Evolutionary conservation across 53 echinoderm and acorn worm genomes (phyloP).

Genomic region (Holothuria leucospilota): DNA sequence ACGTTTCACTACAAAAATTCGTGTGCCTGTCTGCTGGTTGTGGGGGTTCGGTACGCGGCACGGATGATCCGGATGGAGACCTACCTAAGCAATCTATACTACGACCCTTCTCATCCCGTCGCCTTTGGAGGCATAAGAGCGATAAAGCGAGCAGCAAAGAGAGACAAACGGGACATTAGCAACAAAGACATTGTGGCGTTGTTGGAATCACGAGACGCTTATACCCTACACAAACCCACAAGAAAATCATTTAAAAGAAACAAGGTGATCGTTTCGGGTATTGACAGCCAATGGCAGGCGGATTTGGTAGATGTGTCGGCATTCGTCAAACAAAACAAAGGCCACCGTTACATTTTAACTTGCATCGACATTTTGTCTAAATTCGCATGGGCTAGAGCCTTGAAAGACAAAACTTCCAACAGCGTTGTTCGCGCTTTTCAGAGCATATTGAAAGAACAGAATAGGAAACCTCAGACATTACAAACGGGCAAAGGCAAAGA

Average conservation of each 20-base stretch:
- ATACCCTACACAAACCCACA: too few species aligned
- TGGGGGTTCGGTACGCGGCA: too few species aligned
- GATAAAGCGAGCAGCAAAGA: too few species aligned
- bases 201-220: too few species aligned
- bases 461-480: neutral
- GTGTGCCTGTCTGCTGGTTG: neutral
- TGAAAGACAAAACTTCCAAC: neutral
- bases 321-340: slow-evolving; percentile 41
- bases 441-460: too few species aligned
- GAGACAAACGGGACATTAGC: neutral
- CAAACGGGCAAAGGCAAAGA: slow-evolving; percentile 40
- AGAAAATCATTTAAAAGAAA: slow-evolving; percentile 46
- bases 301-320: slow-evolving; percentile 60
- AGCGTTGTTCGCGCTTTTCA: too few species aligned
- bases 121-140: too few species aligned
- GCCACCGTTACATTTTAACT: slow-evolving; percentile 56
- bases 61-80: neutral
- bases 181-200: neutral
- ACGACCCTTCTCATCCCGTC: slow-evolving; percentile 8
- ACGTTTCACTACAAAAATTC: neutral
- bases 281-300: slow-evolving; percentile 50
- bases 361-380: slow-evolving; percentile 61
- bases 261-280: slow-evolving; percentile 40
- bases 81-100: neutral
- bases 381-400: too few species aligned